Evolutionary conservation across 1,140 invertebrate species (phyloP), one percentile per base, ranked within the genome.

Genomic region (Euura saliciscinereae): DNA sequence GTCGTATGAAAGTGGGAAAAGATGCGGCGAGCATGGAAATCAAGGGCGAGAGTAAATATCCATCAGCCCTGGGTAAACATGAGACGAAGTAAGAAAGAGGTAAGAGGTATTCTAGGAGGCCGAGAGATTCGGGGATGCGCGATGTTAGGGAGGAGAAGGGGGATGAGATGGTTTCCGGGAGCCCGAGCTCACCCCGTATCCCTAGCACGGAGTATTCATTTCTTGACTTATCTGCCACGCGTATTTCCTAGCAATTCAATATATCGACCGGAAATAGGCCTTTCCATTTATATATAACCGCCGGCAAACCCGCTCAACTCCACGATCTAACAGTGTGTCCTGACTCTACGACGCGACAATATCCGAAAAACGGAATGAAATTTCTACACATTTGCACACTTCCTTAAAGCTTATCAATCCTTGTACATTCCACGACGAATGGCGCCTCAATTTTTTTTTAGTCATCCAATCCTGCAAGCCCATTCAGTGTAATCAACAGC

Each of bases 181-280:
- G 51, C 51, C 51, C 8, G 28, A 28, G 28, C 28, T 28, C 28
- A 28, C 28, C 28, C 28, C 28, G 28, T 0, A 28, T 28, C 28
- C 28, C 28, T 28, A 59, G 51, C 13, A 59, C 13, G 51, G 13
- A 3, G 51, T 59, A 8, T 59, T 59, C 51, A 59, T 59, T 59
- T 59, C 51, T 59, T 59, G 10, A 59, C 5, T 59, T 59, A 59
- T 59, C 51, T 59, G 51, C 51, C 13, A 11, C 51, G 51, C 3
- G 51, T 6, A 59, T 59, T 59, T 59, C 51, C 51, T n/a, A 59
- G 51, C 51, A 59, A 59, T 59, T 59, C 51, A 59, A 59, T 59
- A 59, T 59, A 59, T 59, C 51, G 8, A 59, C 51, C 51, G 51
- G 51, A 59, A 59, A 59, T 59, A 59, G 51, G 51, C 51, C 51